Evolutionary conservation across 2,888 invertebrate genomes (phyloP).

Genomic region (Drosophila monieri): DNA sequence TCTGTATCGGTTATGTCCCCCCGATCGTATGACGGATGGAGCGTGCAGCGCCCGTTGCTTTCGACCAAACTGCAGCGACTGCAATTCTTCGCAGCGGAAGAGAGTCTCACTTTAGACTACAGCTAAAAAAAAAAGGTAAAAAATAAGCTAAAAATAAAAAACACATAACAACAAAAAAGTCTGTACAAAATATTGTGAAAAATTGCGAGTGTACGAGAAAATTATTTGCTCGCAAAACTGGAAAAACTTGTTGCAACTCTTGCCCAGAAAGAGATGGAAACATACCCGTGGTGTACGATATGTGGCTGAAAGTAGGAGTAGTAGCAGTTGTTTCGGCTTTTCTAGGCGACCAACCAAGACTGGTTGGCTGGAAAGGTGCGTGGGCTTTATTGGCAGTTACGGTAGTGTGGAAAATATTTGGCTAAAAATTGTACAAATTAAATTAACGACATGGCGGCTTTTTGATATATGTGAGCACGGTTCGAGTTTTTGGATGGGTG

Average conservation of each 20-base stretch:
- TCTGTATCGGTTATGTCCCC: conserved; percentile 5
- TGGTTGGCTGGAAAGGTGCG: conserved; percentile 52
- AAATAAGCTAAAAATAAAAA: conserved; percentile 12
- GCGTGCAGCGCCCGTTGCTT: conserved; percentile 62
- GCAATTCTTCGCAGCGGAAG: conserved; percentile 60
- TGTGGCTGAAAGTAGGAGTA: conserved; percentile 13
- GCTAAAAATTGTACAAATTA: conserved; percentile 77
- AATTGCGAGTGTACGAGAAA: conserved; percentile 64
- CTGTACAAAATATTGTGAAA: conserved; percentile 46
- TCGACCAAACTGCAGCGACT: conserved; percentile 59
- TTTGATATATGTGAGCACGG: conserved; percentile 24
- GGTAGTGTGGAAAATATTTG: conserved; percentile 74
- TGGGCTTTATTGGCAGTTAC: conserved; percentile 77
- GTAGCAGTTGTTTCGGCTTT: conserved; percentile 31
- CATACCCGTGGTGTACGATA: neutral
- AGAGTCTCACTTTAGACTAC: conserved; percentile 51
- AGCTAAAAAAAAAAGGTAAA: conserved; percentile 18
- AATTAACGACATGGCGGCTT: conserved; percentile 75
- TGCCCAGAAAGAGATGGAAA: conserved; percentile 63
- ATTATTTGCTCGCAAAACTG: conserved; percentile 57
- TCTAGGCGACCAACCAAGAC: conserved; percentile 67
- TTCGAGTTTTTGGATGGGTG: conserved; percentile 6
- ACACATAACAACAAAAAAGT: conserved; percentile 21
- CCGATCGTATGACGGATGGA: conserved; percentile 51
- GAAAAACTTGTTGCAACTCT: conserved; percentile 74